A percentile compares a stretch with the other conserved stretches of the same genome.
phyloP scores from a whole-genome alignment of 1,140 invertebrate species.

The Trialeurodes vaporariorum region DNA sequence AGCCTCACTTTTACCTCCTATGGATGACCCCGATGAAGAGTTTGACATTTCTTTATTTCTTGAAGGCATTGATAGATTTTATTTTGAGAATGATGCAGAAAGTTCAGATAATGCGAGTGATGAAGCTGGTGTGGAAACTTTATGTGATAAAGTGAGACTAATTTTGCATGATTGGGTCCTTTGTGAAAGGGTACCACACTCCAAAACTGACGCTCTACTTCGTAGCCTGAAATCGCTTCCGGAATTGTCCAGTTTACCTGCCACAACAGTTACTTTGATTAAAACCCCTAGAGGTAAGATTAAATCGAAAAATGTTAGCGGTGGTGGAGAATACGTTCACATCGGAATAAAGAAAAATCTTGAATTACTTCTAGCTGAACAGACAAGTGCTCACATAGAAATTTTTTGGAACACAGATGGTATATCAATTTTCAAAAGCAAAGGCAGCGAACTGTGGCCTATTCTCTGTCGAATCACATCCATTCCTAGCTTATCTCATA shows the following conservation, averaged over 20 bases:
- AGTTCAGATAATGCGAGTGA: not conserved
- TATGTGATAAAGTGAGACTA: not conserved
- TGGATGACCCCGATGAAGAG: too few species aligned
- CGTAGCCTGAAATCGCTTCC: not conserved
- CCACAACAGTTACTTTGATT: not conserved
- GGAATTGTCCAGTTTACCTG: not conserved
- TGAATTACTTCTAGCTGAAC: not conserved
- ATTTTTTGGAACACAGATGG: constrained; percentile 23
- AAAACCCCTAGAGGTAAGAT: not conserved
- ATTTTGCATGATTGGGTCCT: not conserved
- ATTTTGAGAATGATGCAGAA: not conserved
- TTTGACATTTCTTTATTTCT: too few species aligned
- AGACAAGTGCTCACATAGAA: not conserved
- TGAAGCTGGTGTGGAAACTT: not conserved
- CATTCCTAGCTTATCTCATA: constrained; percentile 7
- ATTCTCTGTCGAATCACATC: constrained; percentile 20
- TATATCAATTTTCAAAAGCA: constrained; percentile 22
- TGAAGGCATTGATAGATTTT: too few species aligned
- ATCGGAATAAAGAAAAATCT: not conserved
- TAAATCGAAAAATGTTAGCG: not conserved
- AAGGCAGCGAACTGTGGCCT: constrained; percentile 20
- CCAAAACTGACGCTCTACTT: not conserved
- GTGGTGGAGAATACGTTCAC: not conserved
- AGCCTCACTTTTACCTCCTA: too few species aligned
- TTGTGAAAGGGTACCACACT: not conserved